phyloP scores from a whole-genome alignment of 1,140 invertebrate species.

The Steinernema khuongi region DNA sequence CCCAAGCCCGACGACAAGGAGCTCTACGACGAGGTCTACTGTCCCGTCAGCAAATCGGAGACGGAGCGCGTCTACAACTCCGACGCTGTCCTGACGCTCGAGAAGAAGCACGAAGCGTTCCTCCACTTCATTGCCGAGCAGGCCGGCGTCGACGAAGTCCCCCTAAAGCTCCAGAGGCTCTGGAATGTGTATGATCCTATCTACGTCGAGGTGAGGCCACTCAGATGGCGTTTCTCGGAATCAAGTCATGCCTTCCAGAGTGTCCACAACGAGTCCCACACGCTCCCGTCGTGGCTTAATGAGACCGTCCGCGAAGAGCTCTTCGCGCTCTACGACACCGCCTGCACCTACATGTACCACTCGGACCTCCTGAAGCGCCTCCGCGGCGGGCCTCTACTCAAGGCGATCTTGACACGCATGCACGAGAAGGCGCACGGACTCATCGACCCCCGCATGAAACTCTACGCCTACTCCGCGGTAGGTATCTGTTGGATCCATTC shows the following conservation, averaged over 20 bases:
- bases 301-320: conserved; percentile 22
- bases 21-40: conserved; percentile 32
- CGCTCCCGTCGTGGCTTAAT: conserved; percentile 36
- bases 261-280: conserved; percentile 34
- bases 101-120: conserved; percentile 28
- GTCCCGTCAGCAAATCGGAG: conserved; percentile 28
- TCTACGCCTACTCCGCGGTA: conserved; percentile 38
- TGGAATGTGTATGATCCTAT: conserved; percentile 40
- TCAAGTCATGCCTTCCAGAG: conserved; percentile 21
- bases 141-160: conserved; percentile 7
- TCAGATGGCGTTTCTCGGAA: conserved; percentile 17
- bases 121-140: conserved; percentile 28
- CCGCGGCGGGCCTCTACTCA: conserved; percentile 29
- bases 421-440: conserved; percentile 24
- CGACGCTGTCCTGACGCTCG: conserved; percentile 20
- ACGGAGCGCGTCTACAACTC: conserved; percentile 28
- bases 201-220: conserved; percentile 30
- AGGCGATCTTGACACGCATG: conserved; percentile 31
- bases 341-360: conserved; percentile 27
- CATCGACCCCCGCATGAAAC: conserved; percentile 20
- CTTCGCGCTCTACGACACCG: conserved; percentile 27
- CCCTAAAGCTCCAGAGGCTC: conserved; percentile 24
- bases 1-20: conserved; percentile 40
- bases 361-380: conserved; percentile 28
- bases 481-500: too few species aligned